Evolutionary conservation across 2,797 vertebrate species (phyloP).

Genomic region (Clamator glandarius): DNA sequence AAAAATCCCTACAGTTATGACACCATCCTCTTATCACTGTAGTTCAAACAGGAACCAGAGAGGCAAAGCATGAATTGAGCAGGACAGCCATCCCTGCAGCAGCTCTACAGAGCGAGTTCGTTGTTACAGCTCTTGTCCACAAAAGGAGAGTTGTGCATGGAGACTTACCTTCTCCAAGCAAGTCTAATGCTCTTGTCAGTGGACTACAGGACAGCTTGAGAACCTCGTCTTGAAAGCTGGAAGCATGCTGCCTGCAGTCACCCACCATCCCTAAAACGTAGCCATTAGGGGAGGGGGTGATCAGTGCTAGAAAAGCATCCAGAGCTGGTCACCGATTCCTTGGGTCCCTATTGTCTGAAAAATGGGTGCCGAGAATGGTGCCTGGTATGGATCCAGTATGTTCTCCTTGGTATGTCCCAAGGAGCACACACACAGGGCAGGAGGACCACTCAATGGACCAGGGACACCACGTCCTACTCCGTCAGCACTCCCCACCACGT

Average conservation of each 20-base stretch:
- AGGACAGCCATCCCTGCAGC: background rate
- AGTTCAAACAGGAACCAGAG: background rate
- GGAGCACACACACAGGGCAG: rapidly evolving
- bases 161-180: background rate
- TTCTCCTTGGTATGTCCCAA: no score
- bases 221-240: background rate
- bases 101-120: background rate
- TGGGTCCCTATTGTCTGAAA: background rate
- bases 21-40: background rate
- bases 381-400: no score
- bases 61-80: background rate
- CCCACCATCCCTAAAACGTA: background rate
- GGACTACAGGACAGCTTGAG: background rate
- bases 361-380: background rate
- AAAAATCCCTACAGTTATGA: background rate
- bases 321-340: background rate
- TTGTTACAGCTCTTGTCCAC: background rate
- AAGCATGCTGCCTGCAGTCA: background rate
- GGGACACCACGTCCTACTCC: background rate
- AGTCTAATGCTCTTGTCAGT: background rate
- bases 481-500: no score
- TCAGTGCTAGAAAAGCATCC: background rate
- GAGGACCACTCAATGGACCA: rapidly evolving
- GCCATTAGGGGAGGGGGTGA: background rate
- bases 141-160: no score